Conservation (phyloP, 1,140 invertebrate genomes). For the Meloidogyne hapla region DNA sequence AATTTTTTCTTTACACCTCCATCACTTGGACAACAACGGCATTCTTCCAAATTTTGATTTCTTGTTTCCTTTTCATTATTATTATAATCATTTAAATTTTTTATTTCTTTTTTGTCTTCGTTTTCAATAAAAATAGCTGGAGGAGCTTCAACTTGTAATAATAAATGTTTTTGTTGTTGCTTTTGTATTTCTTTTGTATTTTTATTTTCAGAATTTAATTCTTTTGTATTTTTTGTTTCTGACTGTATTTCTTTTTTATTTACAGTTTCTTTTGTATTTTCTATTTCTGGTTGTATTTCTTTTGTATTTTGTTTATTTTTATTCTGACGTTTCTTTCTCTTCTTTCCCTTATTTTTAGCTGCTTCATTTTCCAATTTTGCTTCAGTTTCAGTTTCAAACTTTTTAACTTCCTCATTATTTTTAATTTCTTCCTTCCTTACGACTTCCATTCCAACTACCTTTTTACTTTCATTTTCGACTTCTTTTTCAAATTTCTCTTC, state of each 20-base stretch:
- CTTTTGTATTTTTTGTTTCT: background rate
- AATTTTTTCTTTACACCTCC: constrained; percentile 28
- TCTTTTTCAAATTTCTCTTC: too few relatives aligned
- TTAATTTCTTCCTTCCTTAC: background rate
- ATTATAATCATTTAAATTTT: constrained; percentile 6
- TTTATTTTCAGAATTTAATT: background rate
- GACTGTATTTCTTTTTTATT: constrained; percentile 9
- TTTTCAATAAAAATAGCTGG: background rate
- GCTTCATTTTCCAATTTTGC: background rate
- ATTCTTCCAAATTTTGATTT: constrained; percentile 1
- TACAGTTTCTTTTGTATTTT: too few relatives aligned
- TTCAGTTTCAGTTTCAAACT: background rate
- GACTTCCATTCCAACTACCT: background rate
- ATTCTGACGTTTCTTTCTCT: constrained; percentile 25
- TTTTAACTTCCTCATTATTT: background rate
- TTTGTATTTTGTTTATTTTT: constrained; percentile 5
- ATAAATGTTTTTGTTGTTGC: background rate
- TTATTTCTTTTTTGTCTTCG: background rate
- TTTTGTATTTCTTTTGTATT: background rate
- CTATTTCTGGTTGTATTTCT: background rate
- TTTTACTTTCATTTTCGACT: too few relatives aligned
- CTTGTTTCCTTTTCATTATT: background rate
- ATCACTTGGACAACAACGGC: background rate
- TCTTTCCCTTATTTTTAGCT: constrained; percentile 18
- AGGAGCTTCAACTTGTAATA: background rate